These are phyloP conservation scores for Vimba vimba DNA, from an alignment of 2,113 vertebrate species.

Conservation along the genomic window DNA sequence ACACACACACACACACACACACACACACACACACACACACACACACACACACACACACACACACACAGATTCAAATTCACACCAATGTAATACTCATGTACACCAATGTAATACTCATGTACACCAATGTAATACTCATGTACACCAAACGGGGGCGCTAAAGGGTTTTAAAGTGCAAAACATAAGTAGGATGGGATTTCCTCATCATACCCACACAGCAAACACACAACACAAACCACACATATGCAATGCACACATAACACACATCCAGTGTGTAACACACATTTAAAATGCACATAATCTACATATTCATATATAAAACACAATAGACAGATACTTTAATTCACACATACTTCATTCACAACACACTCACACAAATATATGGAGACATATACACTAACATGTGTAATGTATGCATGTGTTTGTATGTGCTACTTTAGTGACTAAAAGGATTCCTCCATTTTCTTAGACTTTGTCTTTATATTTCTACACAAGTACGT, in stretches of 20 bases:
- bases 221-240: background rate
- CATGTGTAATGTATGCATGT: constrained; percentile 25
- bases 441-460: background rate
- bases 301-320: background rate
- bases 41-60: background rate
- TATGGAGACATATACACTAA: constrained; percentile 12
- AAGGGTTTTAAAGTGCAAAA: background rate
- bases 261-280: background rate
- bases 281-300: background rate
- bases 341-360: background rate
- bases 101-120: background rate
- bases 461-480: background rate
- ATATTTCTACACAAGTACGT: background rate
- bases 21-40: background rate
- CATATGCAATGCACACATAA: background rate
- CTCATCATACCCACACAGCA: background rate
- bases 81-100: background rate
- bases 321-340: background rate
- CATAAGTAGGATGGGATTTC: constrained; percentile 6
- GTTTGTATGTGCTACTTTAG: constrained; percentile 15
- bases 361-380: background rate
- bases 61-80: background rate
- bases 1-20: background rate
- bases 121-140: background rate
- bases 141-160: background rate